Conservation (phyloP, 2,888 invertebrate genomes). For the Hoplodrina ambigua region DNA sequence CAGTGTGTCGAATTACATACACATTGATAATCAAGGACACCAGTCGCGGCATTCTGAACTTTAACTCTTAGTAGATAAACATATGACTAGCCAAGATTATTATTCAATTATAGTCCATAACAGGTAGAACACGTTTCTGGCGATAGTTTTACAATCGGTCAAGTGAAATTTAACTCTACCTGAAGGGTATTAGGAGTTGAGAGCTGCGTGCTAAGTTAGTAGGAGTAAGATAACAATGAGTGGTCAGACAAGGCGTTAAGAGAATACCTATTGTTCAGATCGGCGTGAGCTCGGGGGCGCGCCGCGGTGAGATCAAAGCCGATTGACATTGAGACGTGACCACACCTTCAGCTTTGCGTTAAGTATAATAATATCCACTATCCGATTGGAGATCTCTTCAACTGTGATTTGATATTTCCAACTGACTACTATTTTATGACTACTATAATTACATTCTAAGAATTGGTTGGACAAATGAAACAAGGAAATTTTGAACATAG, state of each 20-base stretch:
- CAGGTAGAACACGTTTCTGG: conserved; percentile 45
- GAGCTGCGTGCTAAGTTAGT: conserved; percentile 42
- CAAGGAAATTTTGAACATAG: not conserved
- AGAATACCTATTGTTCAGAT: conserved; percentile 77
- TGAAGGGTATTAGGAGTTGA: conserved; percentile 22
- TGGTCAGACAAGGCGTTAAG: conserved; percentile 76
- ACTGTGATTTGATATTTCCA: conserved; percentile 46
- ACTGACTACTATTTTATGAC: conserved; percentile 31
- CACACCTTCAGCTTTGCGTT: conserved; percentile 69
- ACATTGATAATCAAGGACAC: conserved; percentile 66
- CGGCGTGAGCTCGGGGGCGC: conserved; percentile 66
- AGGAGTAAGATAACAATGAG: conserved; percentile 71
- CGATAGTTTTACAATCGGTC: conserved; percentile 44
- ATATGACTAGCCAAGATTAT: conserved; percentile 55
- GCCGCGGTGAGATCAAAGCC: conserved; percentile 77
- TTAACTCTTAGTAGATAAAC: conserved; percentile 53
- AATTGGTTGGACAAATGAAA: conserved; percentile 29
- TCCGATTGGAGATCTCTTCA: conserved; percentile 48
- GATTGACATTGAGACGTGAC: conserved; percentile 77
- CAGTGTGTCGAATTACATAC: conserved; percentile 69
- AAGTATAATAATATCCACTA: conserved; percentile 54
- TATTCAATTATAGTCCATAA: conserved; percentile 59
- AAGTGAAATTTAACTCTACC: conserved; percentile 55
- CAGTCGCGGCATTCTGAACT: conserved; percentile 50
- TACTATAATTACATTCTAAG: conserved; percentile 16